Evolutionary conservation across 2,797 vertebrate genomes (phyloP).

Genomic region (Microhierax caerulescens): DNA sequence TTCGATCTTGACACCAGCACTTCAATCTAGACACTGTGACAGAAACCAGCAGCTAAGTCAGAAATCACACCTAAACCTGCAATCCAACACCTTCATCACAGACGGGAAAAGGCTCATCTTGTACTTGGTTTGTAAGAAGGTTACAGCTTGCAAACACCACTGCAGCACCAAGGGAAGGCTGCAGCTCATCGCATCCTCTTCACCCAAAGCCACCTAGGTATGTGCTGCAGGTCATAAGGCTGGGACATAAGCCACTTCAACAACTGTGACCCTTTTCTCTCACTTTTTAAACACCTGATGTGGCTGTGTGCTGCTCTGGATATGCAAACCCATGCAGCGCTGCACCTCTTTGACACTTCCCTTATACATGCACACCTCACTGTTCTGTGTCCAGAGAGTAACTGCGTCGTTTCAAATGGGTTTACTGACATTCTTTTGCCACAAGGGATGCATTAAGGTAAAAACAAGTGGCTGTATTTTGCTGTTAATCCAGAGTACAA

Average conservation of each 20-base stretch:
- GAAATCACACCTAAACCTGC: not conserved
- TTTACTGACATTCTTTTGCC: not conserved
- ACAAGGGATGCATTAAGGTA: not conserved
- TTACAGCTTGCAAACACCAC: not conserved
- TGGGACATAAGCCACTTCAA: not conserved
- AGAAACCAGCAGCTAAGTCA: not conserved
- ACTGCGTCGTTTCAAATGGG: not conserved
- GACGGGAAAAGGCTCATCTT: too few relatives aligned
- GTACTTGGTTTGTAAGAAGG: not conserved
- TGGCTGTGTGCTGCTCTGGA: not conserved
- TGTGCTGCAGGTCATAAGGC: not conserved
- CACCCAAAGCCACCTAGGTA: not conserved
- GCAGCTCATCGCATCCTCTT: not conserved
- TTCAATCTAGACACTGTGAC: not conserved
- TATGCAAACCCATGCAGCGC: fast-evolving
- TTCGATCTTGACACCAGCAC: not conserved
- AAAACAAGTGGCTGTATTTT: not conserved
- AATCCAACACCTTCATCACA: not conserved
- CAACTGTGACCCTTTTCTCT: not conserved
- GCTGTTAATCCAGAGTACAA: not conserved
- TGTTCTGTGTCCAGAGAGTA: not conserved
- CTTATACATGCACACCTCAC: not conserved
- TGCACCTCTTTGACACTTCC: not conserved
- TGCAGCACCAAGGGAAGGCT: not conserved
- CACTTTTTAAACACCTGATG: not conserved